Base-by-base conservation (phyloP, 2,797 vertebrate species). In the Vipera ursinii region DNA sequence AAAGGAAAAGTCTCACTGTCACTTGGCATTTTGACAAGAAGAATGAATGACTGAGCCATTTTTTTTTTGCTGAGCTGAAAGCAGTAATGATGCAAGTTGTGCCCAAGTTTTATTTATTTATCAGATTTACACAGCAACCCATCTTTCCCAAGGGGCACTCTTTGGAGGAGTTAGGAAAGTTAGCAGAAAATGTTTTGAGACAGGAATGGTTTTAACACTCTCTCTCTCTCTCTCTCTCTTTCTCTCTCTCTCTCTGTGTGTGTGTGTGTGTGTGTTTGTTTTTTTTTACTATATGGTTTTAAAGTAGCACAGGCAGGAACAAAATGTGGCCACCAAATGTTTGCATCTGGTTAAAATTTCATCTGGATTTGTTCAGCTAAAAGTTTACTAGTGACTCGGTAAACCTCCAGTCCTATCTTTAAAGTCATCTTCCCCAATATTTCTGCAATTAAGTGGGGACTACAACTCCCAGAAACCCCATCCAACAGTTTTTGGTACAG, bases 21-120 rank as follows among this genome's bases (percentile, higher is more conserved):
- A n/a, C 65, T 8, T 3, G 20, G 32, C 0, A 0, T 0, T 22
- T 48, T 92, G 73, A 82, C 2, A 0, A 2, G 26, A 22, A 0
- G 48, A 56, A 63, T 0, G 0, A 59, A 63, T 55, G 28, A 61
- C 57, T 48, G 2, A 22, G 86, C 15, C 24, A 73, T 86, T 89
- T 82, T 63, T 63, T 69, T 88, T 78, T 78, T 8, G 8, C 51
- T 38, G 0, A 6, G 38, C 51, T 65, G 88, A 55, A 69, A 28
- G 57, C 51, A 88, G 86, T 44, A 53, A 85, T 7, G 48, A 28
- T 38, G 55, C 28, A 90, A 48, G 55, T 8, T 82, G 9, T 55
- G 65, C 6, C 56, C 32, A 86, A 38, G 87, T 73, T 69, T 69
- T 69, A 73, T 73, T 38, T 38, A 73, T 73, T 73, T 20, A 73